Conservation (phyloP, 2,888 invertebrate species). For the Ormyrus rosae region DNA sequence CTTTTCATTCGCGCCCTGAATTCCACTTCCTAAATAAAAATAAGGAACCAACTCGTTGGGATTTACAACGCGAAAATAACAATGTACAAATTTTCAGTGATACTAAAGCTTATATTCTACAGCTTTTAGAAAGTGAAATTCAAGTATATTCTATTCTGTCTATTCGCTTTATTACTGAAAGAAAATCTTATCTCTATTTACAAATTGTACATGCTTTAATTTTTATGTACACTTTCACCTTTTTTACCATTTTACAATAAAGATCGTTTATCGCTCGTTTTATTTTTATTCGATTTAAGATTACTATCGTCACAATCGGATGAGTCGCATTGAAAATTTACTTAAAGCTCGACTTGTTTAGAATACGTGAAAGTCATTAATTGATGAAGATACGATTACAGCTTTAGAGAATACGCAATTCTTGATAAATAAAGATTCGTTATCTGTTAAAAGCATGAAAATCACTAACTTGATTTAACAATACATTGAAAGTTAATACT, state of each 20-base stretch:
- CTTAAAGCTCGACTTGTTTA: slow-evolving; percentile 1
- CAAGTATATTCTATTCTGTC: neutral
- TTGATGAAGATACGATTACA: too few species aligned
- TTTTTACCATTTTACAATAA: slow-evolving; percentile 36
- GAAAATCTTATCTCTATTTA: slow-evolving; percentile 48
- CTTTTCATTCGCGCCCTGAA: neutral
- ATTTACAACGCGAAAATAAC: neutral
- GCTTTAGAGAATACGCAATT: neutral
- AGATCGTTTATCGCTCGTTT: slow-evolving; percentile 22
- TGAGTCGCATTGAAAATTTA: slow-evolving; percentile 28
- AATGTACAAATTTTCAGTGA: slow-evolving; percentile 10
- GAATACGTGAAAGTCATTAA: slow-evolving; percentile 1
- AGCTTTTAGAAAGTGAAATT: slow-evolving; percentile 29
- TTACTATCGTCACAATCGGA: slow-evolving; percentile 37
- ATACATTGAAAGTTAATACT: too few species aligned
- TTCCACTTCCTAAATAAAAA: slow-evolving; percentile 18
- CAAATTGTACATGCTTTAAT: slow-evolving; percentile 38
- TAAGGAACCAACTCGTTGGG: neutral
- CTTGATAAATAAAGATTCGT: neutral
- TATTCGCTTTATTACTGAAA: slow-evolving; percentile 24
- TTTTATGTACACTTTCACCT: slow-evolving; percentile 34
- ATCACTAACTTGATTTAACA: too few species aligned
- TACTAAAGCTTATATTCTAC: neutral
- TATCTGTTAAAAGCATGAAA: too few species aligned
- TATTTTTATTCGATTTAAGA: slow-evolving; percentile 21